Evolutionary conservation across 2,888 invertebrate species (phyloP).

Genomic region (Taphrorychus bicolor): DNA sequence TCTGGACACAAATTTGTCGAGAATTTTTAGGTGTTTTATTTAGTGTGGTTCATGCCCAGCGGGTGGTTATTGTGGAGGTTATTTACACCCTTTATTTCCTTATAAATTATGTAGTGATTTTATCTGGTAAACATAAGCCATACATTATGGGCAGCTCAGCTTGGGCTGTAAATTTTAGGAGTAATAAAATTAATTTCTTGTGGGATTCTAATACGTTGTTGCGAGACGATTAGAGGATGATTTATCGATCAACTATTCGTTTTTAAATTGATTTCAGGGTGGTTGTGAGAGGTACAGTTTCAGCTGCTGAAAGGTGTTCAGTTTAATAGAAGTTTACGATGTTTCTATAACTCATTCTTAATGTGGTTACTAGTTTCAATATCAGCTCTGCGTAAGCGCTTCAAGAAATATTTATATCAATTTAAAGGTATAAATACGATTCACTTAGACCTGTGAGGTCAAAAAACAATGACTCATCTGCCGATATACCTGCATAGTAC

Average conservation of each 20-base stretch:
- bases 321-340: too few relatives aligned
- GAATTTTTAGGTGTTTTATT: constrained; percentile 56
- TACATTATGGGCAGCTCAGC: constrained; percentile 33
- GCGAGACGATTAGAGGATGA: constrained; percentile 34
- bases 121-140: constrained; percentile 40
- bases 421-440: too few relatives aligned
- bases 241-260: constrained; percentile 17
- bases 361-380: too few relatives aligned
- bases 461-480: too few relatives aligned
- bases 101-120: constrained; percentile 55
- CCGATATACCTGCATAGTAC: too few relatives aligned
- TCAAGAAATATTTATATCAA: too few relatives aligned
- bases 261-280: constrained; percentile 27
- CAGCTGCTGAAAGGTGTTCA: too few relatives aligned
- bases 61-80: constrained; percentile 57
- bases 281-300: too few relatives aligned
- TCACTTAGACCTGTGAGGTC: too few relatives aligned
- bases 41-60: constrained; percentile 51
- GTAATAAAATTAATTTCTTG: constrained; percentile 38
- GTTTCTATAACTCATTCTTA: too few relatives aligned
- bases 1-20: constrained; percentile 56
- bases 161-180: constrained; percentile 31
- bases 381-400: too few relatives aligned
- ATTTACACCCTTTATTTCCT: constrained; percentile 58
- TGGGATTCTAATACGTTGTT: constrained; percentile 30